phyloP scores from a whole-genome alignment of 2,797 vertebrate genomes.

The Scomberomorus guttatus region DNA sequence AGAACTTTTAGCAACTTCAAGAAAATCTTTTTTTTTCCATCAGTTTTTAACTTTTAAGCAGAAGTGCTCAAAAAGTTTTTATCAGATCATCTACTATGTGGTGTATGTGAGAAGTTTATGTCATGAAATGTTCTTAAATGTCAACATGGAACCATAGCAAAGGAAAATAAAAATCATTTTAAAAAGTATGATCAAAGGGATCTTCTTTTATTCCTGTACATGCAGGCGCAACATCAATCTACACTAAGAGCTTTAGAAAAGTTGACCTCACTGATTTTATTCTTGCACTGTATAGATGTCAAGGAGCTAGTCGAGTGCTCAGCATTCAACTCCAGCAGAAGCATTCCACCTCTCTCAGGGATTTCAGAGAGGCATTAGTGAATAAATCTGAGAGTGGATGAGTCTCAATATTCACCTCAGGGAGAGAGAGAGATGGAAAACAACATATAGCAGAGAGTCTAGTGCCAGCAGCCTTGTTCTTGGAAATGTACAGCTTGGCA shows the following conservation, averaged over 20 bases:
- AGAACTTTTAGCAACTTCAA: no score
- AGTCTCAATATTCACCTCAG: slow-evolving; percentile 42
- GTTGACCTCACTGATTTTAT: slow-evolving; percentile 18
- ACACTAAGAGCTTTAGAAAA: slow-evolving; percentile 1
- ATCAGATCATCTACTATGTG: no score
- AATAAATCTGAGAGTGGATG: slow-evolving; percentile 44
- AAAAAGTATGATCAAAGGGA: background rate
- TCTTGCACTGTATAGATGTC: slow-evolving; percentile 14
- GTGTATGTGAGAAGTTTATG: background rate
- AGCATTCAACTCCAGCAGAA: slow-evolving; percentile 23
- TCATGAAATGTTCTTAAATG: background rate
- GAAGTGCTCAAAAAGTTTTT: background rate
- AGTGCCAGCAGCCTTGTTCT: slow-evolving; percentile 52
- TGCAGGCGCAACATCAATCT: background rate
- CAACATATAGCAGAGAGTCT: slow-evolving; percentile 49
- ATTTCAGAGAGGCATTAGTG: slow-evolving; percentile 29
- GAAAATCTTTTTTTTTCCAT: background rate
- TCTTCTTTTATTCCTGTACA: background rate
- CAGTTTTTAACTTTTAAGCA: no score
- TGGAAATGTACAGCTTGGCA: slow-evolving; percentile 63
- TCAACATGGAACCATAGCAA: background rate
- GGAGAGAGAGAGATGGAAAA: slow-evolving; percentile 23
- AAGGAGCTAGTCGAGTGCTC: slow-evolving; percentile 17
- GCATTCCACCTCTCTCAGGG: slow-evolving; percentile 31
- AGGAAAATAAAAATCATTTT: background rate